These are phyloP conservation scores for Lagodon rhomboides DNA, from an alignment of 2,797 vertebrate genomes.

Conservation along the genomic window DNA sequence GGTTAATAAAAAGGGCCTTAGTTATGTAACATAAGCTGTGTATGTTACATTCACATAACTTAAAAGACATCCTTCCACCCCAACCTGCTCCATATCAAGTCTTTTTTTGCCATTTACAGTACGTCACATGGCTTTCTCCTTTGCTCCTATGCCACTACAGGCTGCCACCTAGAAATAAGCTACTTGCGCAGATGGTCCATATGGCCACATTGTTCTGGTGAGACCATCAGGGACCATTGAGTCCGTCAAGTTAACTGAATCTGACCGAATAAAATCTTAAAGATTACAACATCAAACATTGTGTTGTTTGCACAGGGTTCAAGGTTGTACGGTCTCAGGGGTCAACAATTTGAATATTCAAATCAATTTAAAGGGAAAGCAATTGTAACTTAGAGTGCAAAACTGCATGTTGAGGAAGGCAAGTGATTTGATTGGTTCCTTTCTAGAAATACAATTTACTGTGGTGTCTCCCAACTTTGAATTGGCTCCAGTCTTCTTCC, in stretches of 20 bases:
- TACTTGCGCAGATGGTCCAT: no score
- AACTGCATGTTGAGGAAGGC: not conserved
- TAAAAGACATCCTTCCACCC: no score
- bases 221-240: no score
- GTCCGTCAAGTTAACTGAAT: not conserved
- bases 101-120: no score
- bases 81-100: no score
- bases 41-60: no score
- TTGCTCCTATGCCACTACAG: no score
- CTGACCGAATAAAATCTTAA: not conserved
- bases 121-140: no score
- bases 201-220: no score
- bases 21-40: no score
- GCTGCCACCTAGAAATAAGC: no score
- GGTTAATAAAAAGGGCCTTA: no score
- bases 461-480: constrained; percentile 2
- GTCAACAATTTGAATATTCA: not conserved
- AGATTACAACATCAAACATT: not conserved
- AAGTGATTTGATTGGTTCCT: not conserved
- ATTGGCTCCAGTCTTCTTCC: not conserved
- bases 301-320: not conserved
- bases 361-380: not conserved
- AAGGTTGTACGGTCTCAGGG: not conserved
- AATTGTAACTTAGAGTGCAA: not conserved
- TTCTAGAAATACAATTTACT: not conserved